Evolutionary conservation across 2,797 vertebrate species (phyloP).

Genomic region (Psittacula derbiana): DNA sequence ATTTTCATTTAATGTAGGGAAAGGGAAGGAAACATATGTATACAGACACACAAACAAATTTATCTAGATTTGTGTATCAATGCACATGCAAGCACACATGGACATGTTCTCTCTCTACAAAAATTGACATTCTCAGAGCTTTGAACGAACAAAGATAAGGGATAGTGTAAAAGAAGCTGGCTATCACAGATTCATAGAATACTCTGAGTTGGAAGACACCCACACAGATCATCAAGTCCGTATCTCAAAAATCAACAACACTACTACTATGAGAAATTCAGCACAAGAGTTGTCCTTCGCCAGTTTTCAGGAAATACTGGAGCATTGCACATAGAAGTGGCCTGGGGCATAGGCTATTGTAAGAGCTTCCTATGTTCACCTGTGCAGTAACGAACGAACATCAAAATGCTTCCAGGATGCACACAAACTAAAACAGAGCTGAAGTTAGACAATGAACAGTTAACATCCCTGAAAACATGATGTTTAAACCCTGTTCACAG

Average conservation of each 20-base stretch:
- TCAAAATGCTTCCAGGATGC: background rate
- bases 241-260: background rate
- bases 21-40: background rate
- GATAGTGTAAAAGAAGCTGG: background rate
- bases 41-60: background rate
- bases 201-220: background rate
- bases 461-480: background rate
- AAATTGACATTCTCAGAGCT: background rate
- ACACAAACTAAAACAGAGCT: background rate
- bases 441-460: background rate
- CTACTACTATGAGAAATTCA: background rate
- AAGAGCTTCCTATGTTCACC: background rate
- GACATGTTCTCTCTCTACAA: background rate
- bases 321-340: background rate
- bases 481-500: background rate
- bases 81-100: background rate
- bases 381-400: background rate
- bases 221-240: rapidly evolving
- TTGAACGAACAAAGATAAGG: background rate
- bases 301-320: background rate
- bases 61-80: background rate
- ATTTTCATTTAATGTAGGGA: background rate
- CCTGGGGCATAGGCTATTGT: background rate
- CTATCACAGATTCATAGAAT: background rate
- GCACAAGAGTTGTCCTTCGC: background rate